Percentiles rank a stretch among this genome's conserved stretches.
These are phyloP conservation scores for Dolichoris vasculosae DNA, from an alignment of 1,140 invertebrate genomes.

Conservation along the genomic window DNA sequence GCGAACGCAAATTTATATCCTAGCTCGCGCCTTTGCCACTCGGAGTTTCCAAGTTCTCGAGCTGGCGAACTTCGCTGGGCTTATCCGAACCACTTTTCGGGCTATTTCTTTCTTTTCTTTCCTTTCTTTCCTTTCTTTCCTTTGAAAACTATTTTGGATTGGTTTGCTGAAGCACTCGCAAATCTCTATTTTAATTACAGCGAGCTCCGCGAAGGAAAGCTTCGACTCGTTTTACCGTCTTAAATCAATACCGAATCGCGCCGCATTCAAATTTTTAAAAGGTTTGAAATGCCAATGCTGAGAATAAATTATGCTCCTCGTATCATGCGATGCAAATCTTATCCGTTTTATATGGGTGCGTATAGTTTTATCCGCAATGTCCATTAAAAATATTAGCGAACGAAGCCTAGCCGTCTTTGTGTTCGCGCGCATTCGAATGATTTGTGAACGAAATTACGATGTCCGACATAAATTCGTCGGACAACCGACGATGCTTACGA, in stretches of 20 bases:
- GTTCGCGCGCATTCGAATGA: conserved; percentile 15
- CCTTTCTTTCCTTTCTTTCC: too few species aligned
- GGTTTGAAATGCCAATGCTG: background rate
- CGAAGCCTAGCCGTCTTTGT: conserved; percentile 7
- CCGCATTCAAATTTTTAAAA: background rate
- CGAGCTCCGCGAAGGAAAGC: background rate
- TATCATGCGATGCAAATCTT: conserved; percentile 9
- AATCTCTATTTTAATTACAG: too few species aligned
- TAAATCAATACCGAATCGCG: background rate
- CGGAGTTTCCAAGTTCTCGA: background rate
- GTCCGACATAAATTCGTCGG: conserved; percentile 6
- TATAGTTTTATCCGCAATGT: background rate
- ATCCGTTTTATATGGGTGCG: background rate
- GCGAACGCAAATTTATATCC: conserved; percentile 20
- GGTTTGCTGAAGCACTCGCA: too few species aligned
- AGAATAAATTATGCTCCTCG: background rate
- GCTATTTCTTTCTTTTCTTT: too few species aligned
- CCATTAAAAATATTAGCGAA: background rate
- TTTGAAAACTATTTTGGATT: too few species aligned
- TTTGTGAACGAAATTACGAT: conserved; percentile 39
- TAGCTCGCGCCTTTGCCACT: background rate
- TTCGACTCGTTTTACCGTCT: background rate
- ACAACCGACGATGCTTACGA: background rate
- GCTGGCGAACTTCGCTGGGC: too few species aligned
- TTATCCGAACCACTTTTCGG: too few species aligned